phyloP scores from a whole-genome alignment of 2,888 invertebrate genomes.

The Xestia xanthographa region DNA sequence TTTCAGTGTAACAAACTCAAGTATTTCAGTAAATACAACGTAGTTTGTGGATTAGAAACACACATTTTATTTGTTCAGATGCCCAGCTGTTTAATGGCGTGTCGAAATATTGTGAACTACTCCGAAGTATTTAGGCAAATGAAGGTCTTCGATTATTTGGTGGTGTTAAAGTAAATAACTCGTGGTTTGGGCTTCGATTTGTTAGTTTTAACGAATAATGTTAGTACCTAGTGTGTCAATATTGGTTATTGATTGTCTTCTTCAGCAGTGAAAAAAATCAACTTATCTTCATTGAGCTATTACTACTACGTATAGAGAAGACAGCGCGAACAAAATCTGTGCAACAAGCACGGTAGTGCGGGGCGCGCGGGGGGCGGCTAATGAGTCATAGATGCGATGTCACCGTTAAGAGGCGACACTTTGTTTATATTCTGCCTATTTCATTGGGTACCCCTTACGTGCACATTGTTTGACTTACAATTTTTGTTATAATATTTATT shows the following conservation, averaged over 20 bases:
- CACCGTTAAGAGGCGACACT: too few species aligned
- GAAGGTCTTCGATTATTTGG: conserved; percentile 1
- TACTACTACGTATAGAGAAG: too few species aligned
- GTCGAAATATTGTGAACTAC: conserved; percentile 39
- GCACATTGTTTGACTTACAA: too few species aligned
- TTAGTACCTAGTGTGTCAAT: not conserved
- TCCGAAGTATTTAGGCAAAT: not conserved
- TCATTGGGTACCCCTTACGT: too few species aligned
- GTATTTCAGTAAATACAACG: not conserved
- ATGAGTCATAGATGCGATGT: too few species aligned
- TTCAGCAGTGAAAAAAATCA: not conserved
- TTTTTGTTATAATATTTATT: too few species aligned
- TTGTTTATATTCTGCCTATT: too few species aligned
- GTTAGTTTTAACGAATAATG: not conserved
- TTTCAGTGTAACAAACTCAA: not conserved
- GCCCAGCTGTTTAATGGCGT: conserved; percentile 24
- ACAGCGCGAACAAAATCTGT: too few species aligned
- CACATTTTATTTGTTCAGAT: conserved; percentile 50
- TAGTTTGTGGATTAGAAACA: not conserved
- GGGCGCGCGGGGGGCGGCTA: too few species aligned
- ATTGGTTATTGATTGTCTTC: not conserved
- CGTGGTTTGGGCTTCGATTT: not conserved
- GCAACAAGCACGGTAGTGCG: too few species aligned
- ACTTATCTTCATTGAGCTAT: too few species aligned
- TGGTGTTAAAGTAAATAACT: not conserved